These are phyloP conservation scores for Synanthedon tipuliformis DNA, from an alignment of 2,888 invertebrate genomes.

Conservation along the genomic window DNA sequence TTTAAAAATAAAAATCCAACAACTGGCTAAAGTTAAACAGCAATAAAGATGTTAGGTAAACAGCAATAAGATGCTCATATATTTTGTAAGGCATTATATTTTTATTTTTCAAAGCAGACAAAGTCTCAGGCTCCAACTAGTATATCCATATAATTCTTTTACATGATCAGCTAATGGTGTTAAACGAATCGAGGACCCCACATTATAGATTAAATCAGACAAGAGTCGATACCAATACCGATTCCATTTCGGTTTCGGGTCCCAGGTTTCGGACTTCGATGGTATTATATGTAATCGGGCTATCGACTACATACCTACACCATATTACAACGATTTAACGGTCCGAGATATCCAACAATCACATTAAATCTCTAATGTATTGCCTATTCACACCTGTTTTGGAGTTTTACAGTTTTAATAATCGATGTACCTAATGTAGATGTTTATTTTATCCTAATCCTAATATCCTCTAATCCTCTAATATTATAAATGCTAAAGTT, in stretches of 20 bases:
- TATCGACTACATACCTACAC: conserved; percentile 33
- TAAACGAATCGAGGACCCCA: conserved; percentile 43
- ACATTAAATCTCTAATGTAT: conserved; percentile 39
- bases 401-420: conserved; percentile 15
- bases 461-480: conserved; percentile 1
- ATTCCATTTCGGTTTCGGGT: conserved; percentile 26
- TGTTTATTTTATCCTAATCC: conserved; percentile 1
- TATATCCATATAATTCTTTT: conserved; percentile 25
- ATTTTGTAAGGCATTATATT: no score
- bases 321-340: conserved; percentile 40
- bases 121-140: neutral
- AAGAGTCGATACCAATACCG: conserved; percentile 31
- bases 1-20: no score
- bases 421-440: neutral
- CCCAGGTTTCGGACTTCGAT: no score
- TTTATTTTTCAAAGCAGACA: no score
- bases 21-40: no score
- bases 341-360: conserved; percentile 35
- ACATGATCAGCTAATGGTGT: conserved; percentile 20
- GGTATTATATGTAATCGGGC: no score
- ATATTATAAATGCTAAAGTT: no score
- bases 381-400: conserved; percentile 31
- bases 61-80: no score
- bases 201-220: conserved; percentile 30
- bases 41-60: no score